phyloP scores from a whole-genome alignment of 30 jellyfish, hydroid and myxozoan genomes.

The Aurelia sp. region DNA sequence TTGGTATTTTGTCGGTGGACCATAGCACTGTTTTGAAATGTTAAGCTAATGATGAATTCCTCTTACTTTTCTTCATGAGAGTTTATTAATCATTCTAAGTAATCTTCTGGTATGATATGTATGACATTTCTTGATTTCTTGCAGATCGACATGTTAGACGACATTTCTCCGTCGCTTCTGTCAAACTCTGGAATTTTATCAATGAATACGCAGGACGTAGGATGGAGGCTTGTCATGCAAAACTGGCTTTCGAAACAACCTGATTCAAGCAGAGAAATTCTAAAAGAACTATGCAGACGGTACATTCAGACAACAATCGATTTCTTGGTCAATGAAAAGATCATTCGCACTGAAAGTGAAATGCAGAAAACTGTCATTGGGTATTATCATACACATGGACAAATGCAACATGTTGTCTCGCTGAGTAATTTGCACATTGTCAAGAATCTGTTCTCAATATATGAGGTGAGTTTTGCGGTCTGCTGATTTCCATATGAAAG shows the following conservation, averaged over 20 bases:
- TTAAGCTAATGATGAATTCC: too few relatives aligned
- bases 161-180: conserved; percentile 37
- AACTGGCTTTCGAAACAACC: conserved; percentile 66
- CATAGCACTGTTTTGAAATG: too few relatives aligned
- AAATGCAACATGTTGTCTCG: conserved; percentile 54
- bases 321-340: conserved; percentile 37
- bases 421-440: conserved; percentile 33
- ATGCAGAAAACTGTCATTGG: conserved; percentile 31
- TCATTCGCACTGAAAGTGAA: conserved; percentile 24
- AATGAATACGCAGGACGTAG: conserved; percentile 44
- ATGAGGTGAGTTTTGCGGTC: conserved; percentile 30
- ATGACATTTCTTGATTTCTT: not conserved
- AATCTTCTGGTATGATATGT: not conserved
- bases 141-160: conserved; percentile 52
- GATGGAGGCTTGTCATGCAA: conserved; percentile 52
- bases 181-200: conserved; percentile 53
- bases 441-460: conserved; percentile 50
- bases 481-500: too few relatives aligned
- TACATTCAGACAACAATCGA: conserved; percentile 56
- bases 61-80: too few relatives aligned
- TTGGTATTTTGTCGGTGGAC: too few relatives aligned
- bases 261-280: conserved; percentile 32
- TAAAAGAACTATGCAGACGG: conserved; percentile 41
- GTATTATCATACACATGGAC: conserved; percentile 49
- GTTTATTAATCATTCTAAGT: too few relatives aligned